These are phyloP conservation scores for Lutjanus erythropterus DNA, from an alignment of 2,113 vertebrate genomes.

Conservation along the genomic window DNA sequence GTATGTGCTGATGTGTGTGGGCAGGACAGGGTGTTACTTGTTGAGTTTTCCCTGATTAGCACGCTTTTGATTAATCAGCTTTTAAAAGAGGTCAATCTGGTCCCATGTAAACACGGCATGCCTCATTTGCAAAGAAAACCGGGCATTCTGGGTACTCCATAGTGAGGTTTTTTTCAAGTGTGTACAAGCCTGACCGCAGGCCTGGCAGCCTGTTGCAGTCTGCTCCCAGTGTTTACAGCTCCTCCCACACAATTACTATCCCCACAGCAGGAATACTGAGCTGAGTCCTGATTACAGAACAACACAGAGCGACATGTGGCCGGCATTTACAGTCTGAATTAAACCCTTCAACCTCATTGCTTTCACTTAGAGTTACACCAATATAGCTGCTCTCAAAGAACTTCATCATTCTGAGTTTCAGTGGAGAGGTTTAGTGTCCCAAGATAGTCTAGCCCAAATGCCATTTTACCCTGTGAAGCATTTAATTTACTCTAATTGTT, in stretches of 20 bases:
- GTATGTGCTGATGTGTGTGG: not conserved
- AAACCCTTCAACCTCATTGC: not conserved
- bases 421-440: not conserved
- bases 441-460: not conserved
- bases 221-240: slow-evolving; percentile 5
- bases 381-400: not conserved
- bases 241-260: not conserved
- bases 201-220: not conserved
- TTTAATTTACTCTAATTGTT: not conserved
- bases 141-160: not conserved
- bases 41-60: not conserved
- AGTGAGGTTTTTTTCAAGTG: not conserved
- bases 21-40: not conserved
- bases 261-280: not conserved
- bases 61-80: not conserved
- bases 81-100: not conserved
- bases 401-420: not conserved
- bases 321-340: not conserved
- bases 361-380: not conserved
- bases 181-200: not conserved
- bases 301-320: not conserved
- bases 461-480: not conserved
- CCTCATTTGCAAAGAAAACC: slow-evolving; percentile 1
- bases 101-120: not conserved
- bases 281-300: not conserved